Conservation (phyloP, 2,888 invertebrate species). For the Apodemia mormo region DNA sequence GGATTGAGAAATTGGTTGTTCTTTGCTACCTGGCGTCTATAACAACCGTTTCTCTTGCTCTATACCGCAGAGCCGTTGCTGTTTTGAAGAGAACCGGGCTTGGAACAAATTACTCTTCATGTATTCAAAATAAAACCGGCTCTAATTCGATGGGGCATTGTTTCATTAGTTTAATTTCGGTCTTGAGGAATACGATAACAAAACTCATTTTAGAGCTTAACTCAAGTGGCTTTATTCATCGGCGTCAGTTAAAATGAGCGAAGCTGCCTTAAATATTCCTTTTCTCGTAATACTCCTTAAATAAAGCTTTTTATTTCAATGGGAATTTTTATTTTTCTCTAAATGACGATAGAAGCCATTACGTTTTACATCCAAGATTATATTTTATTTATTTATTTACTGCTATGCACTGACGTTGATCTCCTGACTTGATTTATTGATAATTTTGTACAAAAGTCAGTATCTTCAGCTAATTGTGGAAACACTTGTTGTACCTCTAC, state of each 20-base stretch:
- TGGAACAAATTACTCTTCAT: background rate
- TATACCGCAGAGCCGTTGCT: too few relatives aligned
- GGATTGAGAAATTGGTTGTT: too few relatives aligned
- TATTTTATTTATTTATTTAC: background rate
- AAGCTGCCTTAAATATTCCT: background rate
- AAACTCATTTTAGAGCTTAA: conserved; percentile 3
- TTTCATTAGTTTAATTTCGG: background rate
- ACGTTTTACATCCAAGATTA: background rate
- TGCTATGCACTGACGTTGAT: too few relatives aligned
- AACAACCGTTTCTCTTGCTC: too few relatives aligned
- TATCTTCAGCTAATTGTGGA: too few relatives aligned
- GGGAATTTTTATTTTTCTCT: background rate
- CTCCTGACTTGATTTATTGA: too few relatives aligned
- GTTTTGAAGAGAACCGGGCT: background rate
- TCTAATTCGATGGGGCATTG: background rate
- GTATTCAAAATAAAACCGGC: background rate
- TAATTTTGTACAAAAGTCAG: too few relatives aligned
- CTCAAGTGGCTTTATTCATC: conserved; percentile 1
- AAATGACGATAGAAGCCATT: background rate
- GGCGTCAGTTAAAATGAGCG: background rate
- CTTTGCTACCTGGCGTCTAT: too few relatives aligned
- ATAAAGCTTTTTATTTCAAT: background rate
- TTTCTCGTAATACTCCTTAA: conserved; percentile 1
- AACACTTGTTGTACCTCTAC: too few relatives aligned
- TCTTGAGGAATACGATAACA: conserved; percentile 1